Evolutionary conservation across 2,113 vertebrate species (phyloP), one percentile per base, ranked within the genome.

Genomic region (Centrocercus urophasianus): DNA sequence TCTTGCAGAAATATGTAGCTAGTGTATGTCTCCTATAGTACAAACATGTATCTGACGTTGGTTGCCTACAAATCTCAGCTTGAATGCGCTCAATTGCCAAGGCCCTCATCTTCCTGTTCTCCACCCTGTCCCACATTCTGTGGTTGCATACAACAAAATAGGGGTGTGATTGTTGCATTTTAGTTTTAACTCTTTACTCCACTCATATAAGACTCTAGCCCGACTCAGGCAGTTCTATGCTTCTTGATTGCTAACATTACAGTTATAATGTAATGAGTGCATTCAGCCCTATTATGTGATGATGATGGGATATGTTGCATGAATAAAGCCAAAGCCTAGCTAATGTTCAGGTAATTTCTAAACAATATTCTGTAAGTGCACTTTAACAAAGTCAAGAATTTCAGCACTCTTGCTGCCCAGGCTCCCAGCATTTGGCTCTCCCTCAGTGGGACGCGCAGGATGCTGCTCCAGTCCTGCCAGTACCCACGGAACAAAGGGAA

Each of bases 1-100:
- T 77, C 34, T 74, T 77, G 54, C 22, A 93, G 75, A 93, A 93
- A 50, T 65, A 47, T 16, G 36, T 22, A 60, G 71, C n/a, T 81
- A 88, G 78, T 47, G 7, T 71, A 47, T 65, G 52, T n/a, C 72
- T 88, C 38, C 47, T 74, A 50, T 57, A 89, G 93, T 42, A 43
- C 36, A 80, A 52, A 48, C 54, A 40, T 74, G 34, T 57, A 64
- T 81, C 12, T 70, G n/a, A 5, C 54, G 36, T 38, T 59, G 78
- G 7, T 76, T 93, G 82, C 66, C 59, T 93, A 54, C 32, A 92
- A 74, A 73, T 66, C 59, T 88, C 43, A 57, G 24, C 34, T 61
- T 82, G 54, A 87, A 48, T 0, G 2, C 32, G 50, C 5, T 80
- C 40, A 36, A 63, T n/a, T 94, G 79, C 85, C 88, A 94, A 93